Base-by-base conservation (phyloP, 2,113 vertebrate species). In the Heteronetta atricapilla region DNA sequence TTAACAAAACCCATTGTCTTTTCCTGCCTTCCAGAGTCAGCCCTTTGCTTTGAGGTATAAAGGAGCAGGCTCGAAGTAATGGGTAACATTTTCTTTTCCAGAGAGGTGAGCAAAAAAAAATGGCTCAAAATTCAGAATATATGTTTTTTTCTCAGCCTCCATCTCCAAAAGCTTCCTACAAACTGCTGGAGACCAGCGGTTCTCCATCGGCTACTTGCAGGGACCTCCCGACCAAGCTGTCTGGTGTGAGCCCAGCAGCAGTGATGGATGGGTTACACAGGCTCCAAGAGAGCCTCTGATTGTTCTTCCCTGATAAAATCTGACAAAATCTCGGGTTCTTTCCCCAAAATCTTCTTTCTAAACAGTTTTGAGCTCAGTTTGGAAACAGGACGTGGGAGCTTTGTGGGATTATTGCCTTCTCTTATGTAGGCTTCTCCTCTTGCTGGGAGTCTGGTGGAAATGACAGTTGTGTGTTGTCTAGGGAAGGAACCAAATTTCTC, bases 381-480 rank as follows among this genome's bases (percentile, higher is more conserved):
- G 64, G 52, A 60, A 40, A 19, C 15, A 2, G 70, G 31, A 70
- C 34, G 52, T 0, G 28, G 44, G 44, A 22, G 31, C 29, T 50
- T 31, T 42, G 9, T 5, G 5, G 58, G n/a, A 16, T 33, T 29
- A 1, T 55, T 46, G 31, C 60, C 56, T 46, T 38, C 44, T 83
- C 23, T 1, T 3, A 2, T 1, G 0, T 4, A 10, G 12, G 2
- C 50, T 6, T 66, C 69, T 91, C 42, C 64, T 52, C 23, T 18
- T 42, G 22, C 17, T 62, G 15, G 11, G 2, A 46, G 21, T 18
- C 52, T 16, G 50, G 20, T 4, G 11, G 34, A 42, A 77, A 29
- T 22, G 28, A 21, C 33, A 8, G 5, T 28, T 33, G 7, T 13
- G 48, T 69, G 34, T 69, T 25, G 4, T 18, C 46, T 67, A 8